Evolutionary conservation across 2,797 vertebrate species (phyloP), one percentile per base, ranked within the genome.

Genomic region (Dromococcyx pavoninus): DNA sequence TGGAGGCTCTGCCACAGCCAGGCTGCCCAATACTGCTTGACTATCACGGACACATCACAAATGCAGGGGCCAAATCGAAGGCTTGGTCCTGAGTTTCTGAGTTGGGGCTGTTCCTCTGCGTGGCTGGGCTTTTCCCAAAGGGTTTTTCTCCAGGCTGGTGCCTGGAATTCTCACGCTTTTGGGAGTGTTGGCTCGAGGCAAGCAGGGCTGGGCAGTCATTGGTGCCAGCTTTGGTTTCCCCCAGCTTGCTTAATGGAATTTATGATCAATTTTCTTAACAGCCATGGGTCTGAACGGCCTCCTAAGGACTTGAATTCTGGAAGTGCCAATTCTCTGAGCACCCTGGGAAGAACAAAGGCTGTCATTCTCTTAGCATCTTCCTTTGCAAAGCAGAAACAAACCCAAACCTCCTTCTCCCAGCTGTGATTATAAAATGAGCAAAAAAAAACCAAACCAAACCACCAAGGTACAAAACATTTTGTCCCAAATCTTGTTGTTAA

Each of bases 391-490:
- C 39, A n/a, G 3, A 44, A 84, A 69, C 3, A 44, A 85, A 69
- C 79, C 58, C 60, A 54, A 51, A 73, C 86, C 82, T 87, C 67
- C 96, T 93, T 54, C 70, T 89, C 94, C 60, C 57, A 84, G 82
- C 86, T 46, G 66, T 53, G 73, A 61, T 54, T 80, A 11, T 28
- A 80, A 65, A 94, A 75, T 0, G 54, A 87, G 95, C 72, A 92
- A 86, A 93, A 92, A 8, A n/a, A n/a, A n/a, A n/a, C n/a, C n/a
- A n/a, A n/a, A n/a, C n/a, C n/a, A n/a, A n/a, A n/a, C n/a, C n/a
- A n/a, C n/a, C 5, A 96, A 97, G 91, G 91, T 93, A 85, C 73
- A 88, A 87, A 83, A 87, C 91, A 46, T 87, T 91, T 92, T 89
- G 67, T 91, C 84, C 81, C 30, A 28, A 90, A 93, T 94, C 84